Base-by-base conservation (phyloP, 2,113 vertebrate species). In the Psilopsiagon aurifrons region DNA sequence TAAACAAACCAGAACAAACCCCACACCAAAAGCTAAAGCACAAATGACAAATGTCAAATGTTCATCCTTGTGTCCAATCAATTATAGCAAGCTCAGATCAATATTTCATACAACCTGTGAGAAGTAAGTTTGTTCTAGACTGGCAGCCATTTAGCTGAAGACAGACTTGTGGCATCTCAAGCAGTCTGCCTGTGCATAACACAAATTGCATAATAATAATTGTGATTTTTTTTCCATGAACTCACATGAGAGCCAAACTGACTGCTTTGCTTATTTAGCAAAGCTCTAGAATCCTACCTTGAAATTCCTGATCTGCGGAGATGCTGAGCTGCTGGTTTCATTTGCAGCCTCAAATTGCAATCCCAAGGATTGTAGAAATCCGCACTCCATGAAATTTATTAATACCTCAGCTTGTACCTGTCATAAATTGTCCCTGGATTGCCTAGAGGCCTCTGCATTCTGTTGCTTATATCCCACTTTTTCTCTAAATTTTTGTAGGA, bases 381-480 rank as follows among this genome's bases (percentile, higher is more conserved):
- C 41, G 52, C 41, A 39, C 31, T 82, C 62, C 66, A 64, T 95
- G 70, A 83, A 83, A 83, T 91, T 71, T 94, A 80, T 84, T 95
- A 91, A 88, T 96, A 68, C 66, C 33, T 92, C 55, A 75, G 46
- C 63, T 90, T 77, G 55, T 90, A 86, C 73, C 66, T 75, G 78
- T 89, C 89, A 89, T 37, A 88, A 78, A 67, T 83, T 17, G n/a
- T 83, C 79, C 59, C 46, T 86, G 64, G 29, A 49, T 86, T 88
- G 83, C 90, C 79, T 66, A 16, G 55, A 70, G 51, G 68, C 68
- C 29, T 51, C 22, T 84, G 88, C 39, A 25, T 91, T 93, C 74
- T 76, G 39, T 64, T 92, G 83, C 35, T 28, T 83, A 13, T 75
- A 44, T 77, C 67, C 75, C 59, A 63, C 24, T 85, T 95, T 89